A percentile compares a stretch with the other conserved stretches of the same genome.
Conservation (phyloP, 2,888 invertebrate species). For the Busseola fusca region DNA sequence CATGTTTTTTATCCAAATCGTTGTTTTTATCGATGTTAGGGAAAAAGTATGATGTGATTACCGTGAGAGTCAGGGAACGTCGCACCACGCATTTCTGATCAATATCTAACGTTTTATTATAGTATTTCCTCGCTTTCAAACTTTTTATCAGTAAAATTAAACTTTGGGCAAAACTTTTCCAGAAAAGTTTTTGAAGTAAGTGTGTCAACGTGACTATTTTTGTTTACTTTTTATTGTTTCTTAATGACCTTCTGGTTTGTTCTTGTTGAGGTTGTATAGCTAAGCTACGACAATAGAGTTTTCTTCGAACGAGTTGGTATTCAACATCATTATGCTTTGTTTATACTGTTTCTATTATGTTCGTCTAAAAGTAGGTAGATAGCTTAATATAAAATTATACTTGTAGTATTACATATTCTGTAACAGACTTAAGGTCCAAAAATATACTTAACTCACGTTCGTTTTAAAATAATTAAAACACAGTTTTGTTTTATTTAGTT, state of each 20-base stretch:
- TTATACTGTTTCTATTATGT: not conserved
- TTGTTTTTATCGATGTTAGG: slow-evolving; percentile 17
- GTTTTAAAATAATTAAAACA: not conserved
- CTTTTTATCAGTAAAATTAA: slow-evolving; percentile 62
- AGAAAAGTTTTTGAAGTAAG: slow-evolving; percentile 69
- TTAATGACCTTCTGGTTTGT: slow-evolving; percentile 49
- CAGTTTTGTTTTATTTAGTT: not conserved
- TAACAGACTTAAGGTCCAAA: not conserved
- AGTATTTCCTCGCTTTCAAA: slow-evolving; percentile 57
- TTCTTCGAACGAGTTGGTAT: slow-evolving; percentile 8
- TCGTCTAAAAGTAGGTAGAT: not conserved
- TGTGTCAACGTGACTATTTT: slow-evolving; percentile 71
- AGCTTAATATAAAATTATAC: not conserved
- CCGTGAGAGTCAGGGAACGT: slow-evolving; percentile 47
- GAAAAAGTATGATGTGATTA: slow-evolving; percentile 38
- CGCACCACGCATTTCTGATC: slow-evolving; percentile 68
- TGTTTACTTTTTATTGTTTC: slow-evolving; percentile 60
- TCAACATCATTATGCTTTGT: not conserved
- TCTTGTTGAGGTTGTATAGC: slow-evolving; percentile 51
- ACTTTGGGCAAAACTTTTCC: slow-evolving; percentile 69
- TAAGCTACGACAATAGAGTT: slow-evolving; percentile 26
- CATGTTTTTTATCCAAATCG: slow-evolving; percentile 21
- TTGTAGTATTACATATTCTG: slow-evolving; percentile 10
- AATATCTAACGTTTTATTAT: slow-evolving; percentile 46
- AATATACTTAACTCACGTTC: not conserved